Conservation (phyloP, 2,888 invertebrate genomes). For the Resseliella maxima region DNA sequence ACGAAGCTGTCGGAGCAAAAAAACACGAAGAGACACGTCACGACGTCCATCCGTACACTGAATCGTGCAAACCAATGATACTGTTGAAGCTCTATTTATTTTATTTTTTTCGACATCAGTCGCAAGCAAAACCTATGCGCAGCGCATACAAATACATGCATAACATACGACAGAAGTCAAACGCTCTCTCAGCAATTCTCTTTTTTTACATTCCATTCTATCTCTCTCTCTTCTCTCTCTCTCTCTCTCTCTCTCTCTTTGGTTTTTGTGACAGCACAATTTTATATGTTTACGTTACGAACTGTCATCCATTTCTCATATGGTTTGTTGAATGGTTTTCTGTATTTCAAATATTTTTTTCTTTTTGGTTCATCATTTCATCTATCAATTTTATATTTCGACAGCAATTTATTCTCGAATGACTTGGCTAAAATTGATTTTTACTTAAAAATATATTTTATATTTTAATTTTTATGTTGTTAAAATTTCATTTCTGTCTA, state of each 20-base stretch:
- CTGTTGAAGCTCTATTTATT: conserved; percentile 53
- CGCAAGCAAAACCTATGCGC: conserved; percentile 30
- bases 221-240: neutral
- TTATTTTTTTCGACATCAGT: conserved; percentile 5
- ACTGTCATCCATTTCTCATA: neutral
- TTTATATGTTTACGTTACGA: neutral
- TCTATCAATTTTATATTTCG: too few relatives aligned
- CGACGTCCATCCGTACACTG: conserved; percentile 45
- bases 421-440: too few relatives aligned
- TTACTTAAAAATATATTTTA: too few relatives aligned
- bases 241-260: neutral
- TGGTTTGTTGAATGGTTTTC: neutral
- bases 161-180: neutral
- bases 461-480: too few relatives aligned
- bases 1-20: neutral
- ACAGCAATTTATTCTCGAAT: too few relatives aligned
- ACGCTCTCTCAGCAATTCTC: too few relatives aligned
- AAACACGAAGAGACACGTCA: conserved; percentile 46
- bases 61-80: conserved; percentile 1
- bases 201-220: too few relatives aligned
- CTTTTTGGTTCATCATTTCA: neutral
- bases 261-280: conserved; percentile 3
- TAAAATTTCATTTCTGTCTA: too few relatives aligned
- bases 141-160: neutral
- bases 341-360: neutral